A percentile compares a stretch with the other conserved stretches of the same genome.
Evolutionary conservation across 2,888 invertebrate genomes (phyloP).

Genomic region (Chorisops tibialis): DNA sequence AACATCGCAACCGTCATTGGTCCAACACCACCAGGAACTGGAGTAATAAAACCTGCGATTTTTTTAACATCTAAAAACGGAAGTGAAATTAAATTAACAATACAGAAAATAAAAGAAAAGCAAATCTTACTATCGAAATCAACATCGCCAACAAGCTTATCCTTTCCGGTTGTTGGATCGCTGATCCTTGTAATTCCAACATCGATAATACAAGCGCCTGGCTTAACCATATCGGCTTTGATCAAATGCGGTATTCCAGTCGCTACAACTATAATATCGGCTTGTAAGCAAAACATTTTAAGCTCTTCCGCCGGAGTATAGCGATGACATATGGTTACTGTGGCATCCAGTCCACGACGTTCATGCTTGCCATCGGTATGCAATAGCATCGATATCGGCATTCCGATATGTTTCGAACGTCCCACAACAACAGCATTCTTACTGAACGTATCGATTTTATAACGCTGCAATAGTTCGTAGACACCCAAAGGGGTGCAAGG

Average conservation of each 20-base stretch:
- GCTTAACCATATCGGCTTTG: conserved; percentile 81
- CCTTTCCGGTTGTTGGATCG: conserved; percentile 62
- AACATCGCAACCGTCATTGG: conserved; percentile 94
- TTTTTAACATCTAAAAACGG: conserved; percentile 63
- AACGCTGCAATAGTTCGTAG: conserved; percentile 51
- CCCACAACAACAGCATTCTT: conserved; percentile 87
- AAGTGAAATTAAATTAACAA: conserved; percentile 35
- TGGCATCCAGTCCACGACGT: conserved; percentile 76
- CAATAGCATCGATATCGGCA: conserved; percentile 82
- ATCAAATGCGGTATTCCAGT: conserved; percentile 71
- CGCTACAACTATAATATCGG: conserved; percentile 52
- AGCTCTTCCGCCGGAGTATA: conserved; percentile 78
- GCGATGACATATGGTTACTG: conserved; percentile 86
- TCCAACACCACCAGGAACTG: conserved; percentile 89
- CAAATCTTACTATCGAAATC: conserved; percentile 69
- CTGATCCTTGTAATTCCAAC: conserved; percentile 77
- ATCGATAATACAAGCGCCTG: conserved; percentile 84
- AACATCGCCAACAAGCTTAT: conserved; percentile 81
- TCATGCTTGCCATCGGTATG: conserved; percentile 72
- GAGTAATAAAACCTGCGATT: conserved; percentile 80
- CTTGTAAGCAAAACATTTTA: conserved; percentile 58
- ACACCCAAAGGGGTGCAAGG: conserved; percentile 77
- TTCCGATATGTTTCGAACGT: conserved; percentile 86
- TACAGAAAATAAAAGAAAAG: not conserved
- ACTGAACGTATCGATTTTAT: conserved; percentile 74